Evolutionary conservation across 2,113 vertebrate genomes (phyloP), one percentile per base, ranked within the genome.

Genomic region (Melanerpes aurifrons): DNA sequence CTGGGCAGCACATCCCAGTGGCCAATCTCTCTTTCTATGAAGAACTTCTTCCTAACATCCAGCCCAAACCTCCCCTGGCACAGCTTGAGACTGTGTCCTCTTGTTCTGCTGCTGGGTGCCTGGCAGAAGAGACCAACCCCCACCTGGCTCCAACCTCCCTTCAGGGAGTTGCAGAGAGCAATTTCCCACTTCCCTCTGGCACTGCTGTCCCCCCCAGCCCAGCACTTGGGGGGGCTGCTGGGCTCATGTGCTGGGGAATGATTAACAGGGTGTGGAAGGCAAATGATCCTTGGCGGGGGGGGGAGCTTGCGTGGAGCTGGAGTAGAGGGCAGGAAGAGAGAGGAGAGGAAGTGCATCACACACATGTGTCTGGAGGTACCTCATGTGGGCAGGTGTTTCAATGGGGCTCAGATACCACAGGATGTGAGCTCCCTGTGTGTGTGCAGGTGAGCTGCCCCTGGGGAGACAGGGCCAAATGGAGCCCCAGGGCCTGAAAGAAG

Each of bases 181-280:
- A 40, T 40, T 40, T 90, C 74, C 62, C 80, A 3, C 1, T 1
- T 14, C 28, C 66, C 57, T 67, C 40, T 29, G 4, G 21, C 6
- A 13, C 58, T 20, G 25, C 26, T 2, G 2, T 26, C 43, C 58
- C 48, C 20, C 48, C 48, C 48, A 21, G 20, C 48, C 48, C 15
- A 10, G 57, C 6, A 10, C 58, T 75, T 37, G 37, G 31, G 2
- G 53, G 50, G 63, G 37, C 32, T 17, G 3, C 0, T 2, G 20
- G 40, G 12, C 28, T 47, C 28, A 43, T 43, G 29, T 66, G 32
- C 35, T 70, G 37, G 48, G 21, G 48, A 50, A 93, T 71, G 37
- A 84, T 54, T 61, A 72, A 78, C 0, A 5, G 14, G n/a, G 63
- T 57, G 58, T 35, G 62, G 62, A 88, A 92, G 32, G 20, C 58